Percentiles rank a stretch among this genome's conserved stretches.
These are phyloP conservation scores for Galemys pyrenaicus DNA, from an alignment of 2,113 vertebrate genomes.

Conservation along the genomic window DNA sequence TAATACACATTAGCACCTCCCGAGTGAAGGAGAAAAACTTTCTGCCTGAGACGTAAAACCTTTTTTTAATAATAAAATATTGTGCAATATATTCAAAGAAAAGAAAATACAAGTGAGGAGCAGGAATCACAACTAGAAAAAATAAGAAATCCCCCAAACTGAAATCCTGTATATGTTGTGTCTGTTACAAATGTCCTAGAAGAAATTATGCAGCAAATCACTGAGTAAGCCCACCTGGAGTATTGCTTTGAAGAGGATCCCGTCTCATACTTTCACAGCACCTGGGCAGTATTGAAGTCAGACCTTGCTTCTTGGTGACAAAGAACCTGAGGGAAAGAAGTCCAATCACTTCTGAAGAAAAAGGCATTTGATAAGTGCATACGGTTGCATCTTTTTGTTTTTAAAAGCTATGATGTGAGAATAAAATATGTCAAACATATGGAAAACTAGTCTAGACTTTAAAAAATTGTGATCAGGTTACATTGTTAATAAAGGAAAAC, in stretches of 20 bases:
- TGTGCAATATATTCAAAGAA: constrained; percentile 86
- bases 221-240: constrained; percentile 30
- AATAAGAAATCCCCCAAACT: constrained; percentile 15
- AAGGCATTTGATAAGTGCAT: constrained; percentile 48
- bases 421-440: constrained; percentile 76
- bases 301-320: constrained; percentile 30
- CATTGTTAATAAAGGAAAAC: constrained; percentile 48
- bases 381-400: constrained; percentile 67
- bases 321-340: constrained; percentile 35
- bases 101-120: constrained; percentile 78
- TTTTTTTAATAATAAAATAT: constrained; percentile 86
- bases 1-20: constrained; percentile 83
- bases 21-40: constrained; percentile 69
- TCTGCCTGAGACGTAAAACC: constrained; percentile 80
- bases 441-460: constrained; percentile 73
- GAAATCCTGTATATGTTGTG: constrained; percentile 61
- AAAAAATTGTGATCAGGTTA: constrained; percentile 61
- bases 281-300: neutral
- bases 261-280: constrained; percentile 37
- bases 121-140: constrained; percentile 72
- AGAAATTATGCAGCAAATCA: constrained; percentile 63
- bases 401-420: constrained; percentile 69
- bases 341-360: constrained; percentile 37
- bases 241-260: constrained; percentile 37
- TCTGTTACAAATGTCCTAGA: constrained; percentile 73